phyloP scores from a whole-genome alignment of 35 echinoderm and acorn worm species.

The Apostichopus californicus region DNA sequence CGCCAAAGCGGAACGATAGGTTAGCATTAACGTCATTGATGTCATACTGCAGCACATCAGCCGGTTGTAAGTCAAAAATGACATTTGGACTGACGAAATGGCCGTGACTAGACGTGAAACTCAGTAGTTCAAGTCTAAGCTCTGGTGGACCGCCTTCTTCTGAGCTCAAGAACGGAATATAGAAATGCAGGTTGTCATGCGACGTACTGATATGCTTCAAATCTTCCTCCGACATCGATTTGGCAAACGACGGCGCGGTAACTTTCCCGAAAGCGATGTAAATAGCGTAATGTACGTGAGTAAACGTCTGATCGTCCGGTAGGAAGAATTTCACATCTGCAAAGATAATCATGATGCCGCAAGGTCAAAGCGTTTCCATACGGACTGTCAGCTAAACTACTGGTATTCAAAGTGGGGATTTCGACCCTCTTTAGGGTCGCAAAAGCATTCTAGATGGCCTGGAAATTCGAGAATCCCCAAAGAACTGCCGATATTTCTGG shows the following conservation, averaged over 20 bases:
- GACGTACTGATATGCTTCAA: not conserved
- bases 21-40: not conserved
- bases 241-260: not conserved
- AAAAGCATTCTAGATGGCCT: too few relatives aligned
- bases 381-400: too few relatives aligned
- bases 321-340: not conserved
- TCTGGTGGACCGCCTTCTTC: not conserved
- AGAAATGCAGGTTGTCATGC: not conserved
- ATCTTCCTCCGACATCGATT: not conserved
- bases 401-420: too few relatives aligned
- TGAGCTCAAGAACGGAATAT: not conserved
- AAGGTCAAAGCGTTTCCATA: too few relatives aligned
- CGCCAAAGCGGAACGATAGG: not conserved
- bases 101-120: not conserved
- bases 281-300: not conserved
- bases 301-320: not conserved
- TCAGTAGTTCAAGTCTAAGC: not conserved
- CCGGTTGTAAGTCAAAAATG: not conserved
- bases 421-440: too few relatives aligned
- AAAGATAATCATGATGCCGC: not conserved
- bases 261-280: not conserved
- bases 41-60: not conserved
- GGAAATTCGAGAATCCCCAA: too few relatives aligned
- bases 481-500: too few relatives aligned
- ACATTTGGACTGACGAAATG: not conserved